A percentile compares a stretch with the other conserved stretches of the same genome.
Conservation (phyloP, 2,113 vertebrate species). For the Ia io region DNA sequence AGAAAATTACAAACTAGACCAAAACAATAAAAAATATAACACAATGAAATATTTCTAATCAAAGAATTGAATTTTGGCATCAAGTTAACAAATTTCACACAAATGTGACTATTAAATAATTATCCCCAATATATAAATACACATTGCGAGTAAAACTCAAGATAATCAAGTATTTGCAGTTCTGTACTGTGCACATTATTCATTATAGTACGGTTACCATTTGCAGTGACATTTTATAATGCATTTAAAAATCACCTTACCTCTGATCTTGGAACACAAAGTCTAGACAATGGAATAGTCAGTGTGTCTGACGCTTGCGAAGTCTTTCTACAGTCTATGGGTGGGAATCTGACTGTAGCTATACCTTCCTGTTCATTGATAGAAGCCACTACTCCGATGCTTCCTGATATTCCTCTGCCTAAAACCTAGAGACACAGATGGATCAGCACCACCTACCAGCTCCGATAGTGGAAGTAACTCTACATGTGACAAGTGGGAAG, state of each 20-base stretch:
- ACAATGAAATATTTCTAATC: constrained; percentile 34
- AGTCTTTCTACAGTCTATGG: constrained; percentile 92
- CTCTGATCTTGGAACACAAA: constrained; percentile 97
- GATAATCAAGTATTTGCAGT: background rate
- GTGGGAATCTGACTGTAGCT: constrained; percentile 95
- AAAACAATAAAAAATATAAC: constrained; percentile 16
- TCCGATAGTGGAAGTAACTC: background rate
- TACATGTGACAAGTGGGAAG: background rate
- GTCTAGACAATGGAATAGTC: constrained; percentile 96
- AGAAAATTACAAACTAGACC: constrained; percentile 52
- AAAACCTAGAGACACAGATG: constrained; percentile 86
- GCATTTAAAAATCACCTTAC: constrained; percentile 82
- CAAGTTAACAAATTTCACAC: constrained; percentile 53
- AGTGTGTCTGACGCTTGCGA: constrained; percentile 95
- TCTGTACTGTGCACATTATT: background rate
- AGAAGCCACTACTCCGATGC: constrained; percentile 94
- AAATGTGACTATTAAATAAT: constrained; percentile 21
- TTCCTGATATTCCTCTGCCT: constrained; percentile 95
- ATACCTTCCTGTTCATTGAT: constrained; percentile 99
- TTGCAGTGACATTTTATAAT: constrained; percentile 49
- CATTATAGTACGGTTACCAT: background rate
- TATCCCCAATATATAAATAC: background rate
- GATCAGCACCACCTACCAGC: background rate
- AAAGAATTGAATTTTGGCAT: constrained; percentile 54
- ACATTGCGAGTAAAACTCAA: constrained; percentile 1